Conservation (phyloP, 2,888 invertebrate genomes). For the Lacanobia oleracea region DNA sequence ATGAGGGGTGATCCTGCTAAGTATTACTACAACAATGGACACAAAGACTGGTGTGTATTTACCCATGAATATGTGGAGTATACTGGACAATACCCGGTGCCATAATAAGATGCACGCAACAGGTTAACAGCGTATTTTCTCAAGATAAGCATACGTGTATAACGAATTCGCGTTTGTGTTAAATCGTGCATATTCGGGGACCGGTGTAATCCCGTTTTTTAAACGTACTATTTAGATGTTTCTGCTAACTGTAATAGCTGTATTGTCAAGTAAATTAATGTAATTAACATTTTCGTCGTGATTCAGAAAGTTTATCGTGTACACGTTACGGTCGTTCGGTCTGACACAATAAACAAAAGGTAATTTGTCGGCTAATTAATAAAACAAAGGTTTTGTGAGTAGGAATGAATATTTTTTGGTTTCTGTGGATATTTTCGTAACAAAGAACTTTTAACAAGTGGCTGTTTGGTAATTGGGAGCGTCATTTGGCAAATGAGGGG, state of each 20-base stretch:
- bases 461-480: conserved; percentile 48
- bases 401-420: conserved; percentile 37
- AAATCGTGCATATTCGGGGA: conserved; percentile 88
- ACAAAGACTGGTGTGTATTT: conserved; percentile 89
- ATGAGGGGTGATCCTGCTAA: conserved; percentile 89
- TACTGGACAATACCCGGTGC: conserved; percentile 85
- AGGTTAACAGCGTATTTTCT: conserved; percentile 87
- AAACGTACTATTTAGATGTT: conserved; percentile 88
- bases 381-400: conserved; percentile 51
- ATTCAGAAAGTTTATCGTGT: conserved; percentile 69
- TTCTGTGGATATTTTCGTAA: conserved; percentile 29
- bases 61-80: conserved; percentile 89
- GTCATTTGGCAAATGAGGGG: conserved; percentile 85
- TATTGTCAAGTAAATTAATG: conserved; percentile 86
- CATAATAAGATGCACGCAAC: conserved; percentile 85
- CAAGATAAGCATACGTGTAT: conserved; percentile 89
- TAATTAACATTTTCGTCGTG: conserved; percentile 78
- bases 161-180: conserved; percentile 90
- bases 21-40: conserved; percentile 86
- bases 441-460: conserved; percentile 16
- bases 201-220: conserved; percentile 83
- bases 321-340: conserved; percentile 67
- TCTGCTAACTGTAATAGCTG: conserved; percentile 79
- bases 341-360: conserved; percentile 68
- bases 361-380: conserved; percentile 67